These are phyloP conservation scores for Ptilorrhoa leucosticta DNA, from an alignment of 2,113 vertebrate genomes.

Conservation along the genomic window DNA sequence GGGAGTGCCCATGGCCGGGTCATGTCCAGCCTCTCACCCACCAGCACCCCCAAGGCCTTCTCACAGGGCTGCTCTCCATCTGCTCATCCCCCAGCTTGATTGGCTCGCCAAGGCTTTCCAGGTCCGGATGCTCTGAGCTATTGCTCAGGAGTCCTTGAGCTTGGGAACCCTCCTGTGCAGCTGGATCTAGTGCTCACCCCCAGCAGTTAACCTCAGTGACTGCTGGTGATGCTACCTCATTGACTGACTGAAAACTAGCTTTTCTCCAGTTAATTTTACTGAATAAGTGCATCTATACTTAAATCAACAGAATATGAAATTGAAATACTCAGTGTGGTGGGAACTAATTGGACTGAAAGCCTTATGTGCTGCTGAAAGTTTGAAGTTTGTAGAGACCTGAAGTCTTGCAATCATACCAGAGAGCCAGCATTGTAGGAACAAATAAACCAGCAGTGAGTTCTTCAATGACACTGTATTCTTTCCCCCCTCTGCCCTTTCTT, in stretches of 20 bases:
- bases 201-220: rapidly evolving
- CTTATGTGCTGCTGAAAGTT: neutral
- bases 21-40: neutral
- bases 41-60: neutral
- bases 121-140: neutral
- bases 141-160: neutral
- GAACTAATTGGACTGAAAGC: neutral
- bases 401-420: neutral
- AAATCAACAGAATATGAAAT: neutral
- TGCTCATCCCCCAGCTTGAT: neutral
- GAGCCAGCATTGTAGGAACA: neutral
- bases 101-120: neutral
- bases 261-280: neutral
- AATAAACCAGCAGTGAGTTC: neutral
- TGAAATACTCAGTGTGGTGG: neutral
- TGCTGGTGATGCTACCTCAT: neutral
- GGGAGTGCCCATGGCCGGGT: neutral
- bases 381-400: neutral
- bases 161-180: rapidly evolving
- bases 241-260: neutral
- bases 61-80: rapidly evolving
- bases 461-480: neutral
- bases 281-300: neutral
- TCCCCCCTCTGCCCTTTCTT: too few relatives aligned
- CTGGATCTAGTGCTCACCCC: neutral